Evolutionary conservation across 2,797 vertebrate genomes (phyloP), one percentile per base, ranked within the genome.

Genomic region (Luscinia luscinia): DNA sequence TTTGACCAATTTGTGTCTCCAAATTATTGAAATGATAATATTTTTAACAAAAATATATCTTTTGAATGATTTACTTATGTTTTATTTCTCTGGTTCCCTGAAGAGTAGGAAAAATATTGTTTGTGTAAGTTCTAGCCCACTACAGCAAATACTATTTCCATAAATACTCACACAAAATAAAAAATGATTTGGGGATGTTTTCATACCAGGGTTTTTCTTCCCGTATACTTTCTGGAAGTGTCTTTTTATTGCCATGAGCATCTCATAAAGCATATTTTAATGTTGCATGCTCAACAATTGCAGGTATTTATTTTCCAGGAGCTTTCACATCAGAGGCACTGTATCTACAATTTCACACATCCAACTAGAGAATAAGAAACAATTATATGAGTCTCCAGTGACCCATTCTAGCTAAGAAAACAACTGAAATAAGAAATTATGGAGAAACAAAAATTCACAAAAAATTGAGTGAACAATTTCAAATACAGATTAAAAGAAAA

Each of bases 81-180:
- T 48, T 86, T 91, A 78, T 91, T 94, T 86, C 62, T 87, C 51
- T 81, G 34, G 34, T 67, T 96, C 95, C 92, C 92, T 57, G 30
- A 87, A 93, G 94, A 91, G 62, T 49, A 90, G 66, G 61, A 68
- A 91, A 95, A 96, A 95, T 95, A 94, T 78, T 88, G 76, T 91
- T 91, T 12, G 4, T 81, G 73, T 64, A 89, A 76, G 59, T 91
- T 91, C 55, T 84, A 91, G 38, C 63, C 74, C 52, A n/a, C 73
- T 84, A 61, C 34, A 90, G 89, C 80, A 92, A 88, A 88, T 70
- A 67, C 24, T 81, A 51, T 87, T 88, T 95, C 80, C 49, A 88
- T 96, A 96, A 97, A 96, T 96, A 94, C 59, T 87, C 75, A 28
- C n/a, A 90, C 49, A 91, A 90, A 93, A 96, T 96, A 96, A 97